Base-by-base conservation (phyloP, 2,888 invertebrate genomes). In the Brenthis daphne region DNA sequence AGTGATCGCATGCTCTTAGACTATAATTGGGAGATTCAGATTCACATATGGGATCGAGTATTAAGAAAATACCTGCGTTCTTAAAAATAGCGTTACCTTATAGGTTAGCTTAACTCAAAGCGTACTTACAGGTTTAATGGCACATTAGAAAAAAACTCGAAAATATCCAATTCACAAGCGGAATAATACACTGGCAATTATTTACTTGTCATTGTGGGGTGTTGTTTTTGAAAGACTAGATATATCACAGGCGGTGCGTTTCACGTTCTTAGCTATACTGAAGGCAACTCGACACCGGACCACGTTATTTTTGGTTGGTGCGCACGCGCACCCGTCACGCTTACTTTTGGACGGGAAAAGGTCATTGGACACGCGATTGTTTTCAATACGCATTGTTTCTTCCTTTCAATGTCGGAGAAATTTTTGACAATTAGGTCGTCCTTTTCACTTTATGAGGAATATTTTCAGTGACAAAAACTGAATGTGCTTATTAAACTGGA, bases 321-420 rank as follows among this genome's bases (percentile, higher is more conserved):
- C 81, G 80, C 79, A 82, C 85, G 84, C 85, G 85, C 87, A 84
- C 80, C 81, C 87, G 87, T 87, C 90, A 88, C 82, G 85, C 85
- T 86, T 87, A 85, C 87, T 89, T 92, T 89, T 87, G 87, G 87
- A 87, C 79, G 76, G 73, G 74, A 84, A 92, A 92, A 92, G 92
- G 92, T 92, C 92, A 86, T 89, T 91, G 92, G 88, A 92, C 92
- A 92, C 82, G 74, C 73, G 81, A 80, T 84, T 85, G 83, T 85
- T 83, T 84, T 79, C 68, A 64, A 67, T 53, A 57, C 57, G 69
- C 69, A 70, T 72, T 73, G 73, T 73, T 70, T 68, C 68, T 43
- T 58, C 55, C 16, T 67, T 74, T 73, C 74, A 74, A 74, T 71
- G 73, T 72, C 74, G 67, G 43, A 53, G 65, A 56, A 57, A 50